Evolutionary conservation across 2,797 vertebrate species (phyloP).

Genomic region (Ataeniobius toweri): DNA sequence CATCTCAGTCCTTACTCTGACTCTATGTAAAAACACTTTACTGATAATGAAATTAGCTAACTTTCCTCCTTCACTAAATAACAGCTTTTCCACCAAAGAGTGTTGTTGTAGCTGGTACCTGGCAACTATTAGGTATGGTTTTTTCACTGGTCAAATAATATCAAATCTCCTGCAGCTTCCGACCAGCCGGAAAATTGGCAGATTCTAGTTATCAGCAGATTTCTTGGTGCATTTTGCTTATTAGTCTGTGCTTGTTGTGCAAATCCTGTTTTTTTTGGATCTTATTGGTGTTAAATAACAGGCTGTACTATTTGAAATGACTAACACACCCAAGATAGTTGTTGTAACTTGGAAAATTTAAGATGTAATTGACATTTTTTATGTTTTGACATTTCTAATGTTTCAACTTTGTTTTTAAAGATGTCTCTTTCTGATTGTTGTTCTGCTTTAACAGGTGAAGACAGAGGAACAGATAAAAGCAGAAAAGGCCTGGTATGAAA

Average conservation of each 20-base stretch:
- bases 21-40: not conserved
- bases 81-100: not conserved
- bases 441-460: constrained; percentile 81
- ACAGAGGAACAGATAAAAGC: constrained; percentile 92
- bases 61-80: not conserved
- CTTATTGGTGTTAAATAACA: not conserved
- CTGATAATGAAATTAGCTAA: not conserved
- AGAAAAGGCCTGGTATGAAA: constrained; percentile 92
- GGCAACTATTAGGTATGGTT: not conserved
- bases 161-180: not conserved
- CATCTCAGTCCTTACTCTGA: not conserved
- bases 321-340: too few species aligned
- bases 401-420: constrained; percentile 6
- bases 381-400: not conserved
- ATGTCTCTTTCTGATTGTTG: constrained; percentile 7
- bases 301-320: not conserved
- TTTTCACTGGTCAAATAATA: not conserved
- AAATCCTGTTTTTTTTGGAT: constrained; percentile 2
- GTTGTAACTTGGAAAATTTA: not conserved
- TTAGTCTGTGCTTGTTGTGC: not conserved
- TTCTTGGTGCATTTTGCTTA: not conserved
- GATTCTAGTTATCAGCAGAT: not conserved
- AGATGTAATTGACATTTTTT: not conserved
- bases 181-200: not conserved
- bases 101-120: not conserved